Evolutionary conservation across 2,888 invertebrate species (phyloP).

Genomic region (Oxycera nigricornis): DNA sequence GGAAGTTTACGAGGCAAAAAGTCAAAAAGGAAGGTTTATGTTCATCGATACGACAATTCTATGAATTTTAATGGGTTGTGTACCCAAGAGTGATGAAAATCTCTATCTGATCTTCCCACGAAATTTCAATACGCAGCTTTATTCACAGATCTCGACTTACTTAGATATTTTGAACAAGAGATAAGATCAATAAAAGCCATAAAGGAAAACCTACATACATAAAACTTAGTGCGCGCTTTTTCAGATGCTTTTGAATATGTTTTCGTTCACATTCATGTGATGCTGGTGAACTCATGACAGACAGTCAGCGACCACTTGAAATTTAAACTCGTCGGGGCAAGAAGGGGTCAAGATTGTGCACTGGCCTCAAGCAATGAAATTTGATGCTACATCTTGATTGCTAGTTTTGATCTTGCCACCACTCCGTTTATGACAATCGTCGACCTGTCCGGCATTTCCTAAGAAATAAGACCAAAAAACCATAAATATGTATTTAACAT

Average conservation of each 20-base stretch:
- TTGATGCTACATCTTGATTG: slow-evolving; percentile 34
- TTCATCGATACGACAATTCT: too few species aligned
- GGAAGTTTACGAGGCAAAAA: too few species aligned
- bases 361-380: slow-evolving; percentile 19
- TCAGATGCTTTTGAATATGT: background rate
- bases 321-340: background rate
- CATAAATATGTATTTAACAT: slow-evolving; percentile 8
- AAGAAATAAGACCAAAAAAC: slow-evolving; percentile 23
- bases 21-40: too few species aligned
- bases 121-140: background rate
- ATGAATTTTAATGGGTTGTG: too few species aligned
- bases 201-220: background rate
- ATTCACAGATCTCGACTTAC: background rate
- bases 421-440: slow-evolving; percentile 29
- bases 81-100: too few species aligned
- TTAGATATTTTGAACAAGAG: background rate
- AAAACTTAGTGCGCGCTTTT: background rate
- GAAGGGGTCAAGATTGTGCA: slow-evolving; percentile 18
- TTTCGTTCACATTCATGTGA: background rate
- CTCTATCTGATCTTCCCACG: background rate
- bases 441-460: slow-evolving; percentile 1
- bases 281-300: background rate
- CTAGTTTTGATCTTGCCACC: slow-evolving; percentile 18
- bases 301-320: slow-evolving; percentile 5
- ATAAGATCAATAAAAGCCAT: background rate